Evolutionary conservation across 2,113 vertebrate species (phyloP), one percentile per base, ranked within the genome.

Genomic region (Rhabdornis inornatus): DNA sequence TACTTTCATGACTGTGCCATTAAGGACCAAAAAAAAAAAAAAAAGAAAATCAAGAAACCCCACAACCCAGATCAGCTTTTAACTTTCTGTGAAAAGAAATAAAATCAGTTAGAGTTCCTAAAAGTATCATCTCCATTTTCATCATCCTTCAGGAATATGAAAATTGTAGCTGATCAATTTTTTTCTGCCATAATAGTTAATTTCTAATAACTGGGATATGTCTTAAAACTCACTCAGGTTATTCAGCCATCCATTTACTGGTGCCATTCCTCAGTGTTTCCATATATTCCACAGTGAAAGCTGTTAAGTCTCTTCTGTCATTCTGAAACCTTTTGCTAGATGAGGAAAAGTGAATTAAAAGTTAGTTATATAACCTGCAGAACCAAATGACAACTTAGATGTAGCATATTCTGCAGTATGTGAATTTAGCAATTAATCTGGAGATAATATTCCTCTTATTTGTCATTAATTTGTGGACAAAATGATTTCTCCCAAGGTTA

Each of bases 391-490:
- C 64, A 66, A 37, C 56, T 83, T 76, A 61, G 44, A 83, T 50
- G 44, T 55, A 69, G 39, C 50, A 77, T 20, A 42, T 35, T 74
- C 69, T 20, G 42, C 83, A 60, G 39, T 31, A 35, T 49, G 71
- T 33, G 92, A 78, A 49, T 4, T 83, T 23, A 40, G 72, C 64
- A 92, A 92, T 92, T 92, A 94, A 52, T 68, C 83, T 68, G 83
- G 47, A 78, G 35, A 16, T 75, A 78, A 78, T 87, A 93, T 84
- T 89, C 91, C 52, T 90, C 68, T 89, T 96, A 94, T 87, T 97
- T 94, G 91, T 90, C 76, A 89, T 87, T 92, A 93, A 93, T 81
- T 87, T 94, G 91, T 63, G 79, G 95, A 66, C 86, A 93, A 71
- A 93, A 64, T n/a, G 56, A 80, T 82, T 93, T 84, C 27, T 92